Evolutionary conservation across 2,797 vertebrate species (phyloP).

Genomic region (Moxostoma hubbsi): DNA sequence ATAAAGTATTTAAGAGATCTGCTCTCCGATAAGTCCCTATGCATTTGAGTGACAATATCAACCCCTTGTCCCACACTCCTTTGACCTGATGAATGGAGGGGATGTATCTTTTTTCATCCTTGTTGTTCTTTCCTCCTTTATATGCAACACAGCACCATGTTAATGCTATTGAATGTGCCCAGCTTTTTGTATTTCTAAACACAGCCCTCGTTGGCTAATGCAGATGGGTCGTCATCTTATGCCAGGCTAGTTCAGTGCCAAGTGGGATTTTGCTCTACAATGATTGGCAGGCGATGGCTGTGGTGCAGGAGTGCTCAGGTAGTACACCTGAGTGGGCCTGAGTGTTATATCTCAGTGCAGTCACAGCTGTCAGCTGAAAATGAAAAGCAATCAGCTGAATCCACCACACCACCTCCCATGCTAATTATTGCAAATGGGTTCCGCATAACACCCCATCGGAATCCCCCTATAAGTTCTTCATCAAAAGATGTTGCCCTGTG

Average conservation of each 20-base stretch:
- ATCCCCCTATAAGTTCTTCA: conserved; percentile 30
- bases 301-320: conserved; percentile 16
- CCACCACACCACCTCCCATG: background rate
- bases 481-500: background rate
- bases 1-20: conserved; percentile 76
- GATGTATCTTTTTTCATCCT: conserved; percentile 60
- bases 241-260: background rate
- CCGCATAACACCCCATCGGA: conserved; percentile 11
- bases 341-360: conserved; percentile 10
- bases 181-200: conserved; percentile 27
- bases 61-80: conserved; percentile 30
- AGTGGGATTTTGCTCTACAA: conserved; percentile 22
- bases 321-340: conserved; percentile 32
- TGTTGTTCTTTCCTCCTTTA: conserved; percentile 21
- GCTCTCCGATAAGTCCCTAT: conserved; percentile 61
- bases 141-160: conserved; percentile 32
- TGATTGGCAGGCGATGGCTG: conserved; percentile 17
- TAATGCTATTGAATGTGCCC: conserved; percentile 15
- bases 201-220: conserved; percentile 9
- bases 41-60: conserved; percentile 70
- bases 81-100: background rate
- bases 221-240: conserved; percentile 13
- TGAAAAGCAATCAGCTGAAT: conserved; percentile 31
- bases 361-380: conserved; percentile 37
- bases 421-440: conserved; percentile 36